A percentile compares a stretch with the other conserved stretches of the same genome.
These are phyloP conservation scores for Proisotoma minuta DNA, from an alignment of 2,888 invertebrate species.

Conservation along the genomic window DNA sequence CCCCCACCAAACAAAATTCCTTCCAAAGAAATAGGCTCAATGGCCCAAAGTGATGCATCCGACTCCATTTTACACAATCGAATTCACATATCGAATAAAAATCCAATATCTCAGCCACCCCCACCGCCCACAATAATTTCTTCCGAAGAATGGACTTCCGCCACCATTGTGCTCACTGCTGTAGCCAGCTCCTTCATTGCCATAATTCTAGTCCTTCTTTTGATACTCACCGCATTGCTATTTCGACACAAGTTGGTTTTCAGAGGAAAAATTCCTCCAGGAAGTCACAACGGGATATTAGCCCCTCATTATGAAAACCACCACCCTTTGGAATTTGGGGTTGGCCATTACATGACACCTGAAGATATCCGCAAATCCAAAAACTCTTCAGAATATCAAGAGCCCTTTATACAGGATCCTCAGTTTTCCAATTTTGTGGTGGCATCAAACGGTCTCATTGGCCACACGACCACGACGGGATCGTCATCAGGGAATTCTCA, in stretches of 20 bases:
- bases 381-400: slow-evolving; percentile 43
- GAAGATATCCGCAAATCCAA: slow-evolving; percentile 46
- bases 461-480: slow-evolving; percentile 28
- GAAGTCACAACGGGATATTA: slow-evolving; percentile 40
- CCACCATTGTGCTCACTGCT: slow-evolving; percentile 46
- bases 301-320: slow-evolving; percentile 25
- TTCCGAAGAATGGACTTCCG: slow-evolving; percentile 44
- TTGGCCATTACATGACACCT: slow-evolving; percentile 40
- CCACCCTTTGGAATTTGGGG: slow-evolving; percentile 44
- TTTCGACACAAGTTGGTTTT: slow-evolving; percentile 43
- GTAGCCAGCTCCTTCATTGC: slow-evolving; percentile 47
- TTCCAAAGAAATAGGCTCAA: slow-evolving; percentile 5
- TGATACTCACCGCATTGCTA: slow-evolving; percentile 45
- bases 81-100: background rate
- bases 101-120: background rate
- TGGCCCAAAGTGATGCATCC: slow-evolving; percentile 31
- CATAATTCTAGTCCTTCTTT: slow-evolving; percentile 45
- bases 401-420: slow-evolving; percentile 42
- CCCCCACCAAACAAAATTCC: slow-evolving; percentile 9
- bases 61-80: slow-evolving; percentile 7
- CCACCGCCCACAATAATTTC: slow-evolving; percentile 3
- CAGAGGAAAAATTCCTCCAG: slow-evolving; percentile 39
- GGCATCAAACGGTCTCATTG: slow-evolving; percentile 9
- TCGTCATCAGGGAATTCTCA: slow-evolving; percentile 16
- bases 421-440: slow-evolving; percentile 38